Conservation (phyloP, 2,888 invertebrate species). For the Tryphoninae sp. region DNA sequence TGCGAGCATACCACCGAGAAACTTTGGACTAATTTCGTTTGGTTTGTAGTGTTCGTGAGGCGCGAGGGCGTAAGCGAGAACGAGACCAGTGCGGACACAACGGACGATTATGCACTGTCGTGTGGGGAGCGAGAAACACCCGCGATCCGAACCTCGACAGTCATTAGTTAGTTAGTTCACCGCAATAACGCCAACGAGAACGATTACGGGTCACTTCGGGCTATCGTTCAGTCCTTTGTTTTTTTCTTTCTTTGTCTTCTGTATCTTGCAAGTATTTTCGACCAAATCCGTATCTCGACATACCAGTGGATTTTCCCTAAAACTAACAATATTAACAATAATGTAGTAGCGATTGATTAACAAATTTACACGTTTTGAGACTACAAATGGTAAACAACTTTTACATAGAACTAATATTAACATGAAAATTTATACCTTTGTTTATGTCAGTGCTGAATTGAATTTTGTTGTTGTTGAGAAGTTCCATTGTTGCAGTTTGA, state of each 20-base stretch:
- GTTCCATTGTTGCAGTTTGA: background rate
- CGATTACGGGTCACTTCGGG: slow-evolving; percentile 34
- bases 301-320: too few species aligned
- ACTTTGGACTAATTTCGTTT: slow-evolving; percentile 61
- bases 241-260: background rate
- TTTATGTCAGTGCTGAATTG: background rate
- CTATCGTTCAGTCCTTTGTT: background rate
- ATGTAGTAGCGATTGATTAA: background rate
- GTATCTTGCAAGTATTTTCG: background rate
- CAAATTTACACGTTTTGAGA: background rate
- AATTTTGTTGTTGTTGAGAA: background rate
- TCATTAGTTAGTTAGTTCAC: slow-evolving; percentile 54
- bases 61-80: slow-evolving; percentile 27
- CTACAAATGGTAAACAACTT: background rate
- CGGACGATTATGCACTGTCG: slow-evolving; percentile 24
- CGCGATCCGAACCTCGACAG: slow-evolving; percentile 32
- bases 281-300: too few species aligned
- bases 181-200: slow-evolving; percentile 27
- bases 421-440: background rate
- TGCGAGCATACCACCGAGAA: slow-evolving; percentile 7
- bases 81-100: slow-evolving; percentile 22
- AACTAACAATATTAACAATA: too few species aligned
- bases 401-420: background rate
- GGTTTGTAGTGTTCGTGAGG: slow-evolving; percentile 39
- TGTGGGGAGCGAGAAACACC: slow-evolving; percentile 45